phyloP scores from a whole-genome alignment of 2,888 invertebrate genomes.

The Fragum fragum region DNA sequence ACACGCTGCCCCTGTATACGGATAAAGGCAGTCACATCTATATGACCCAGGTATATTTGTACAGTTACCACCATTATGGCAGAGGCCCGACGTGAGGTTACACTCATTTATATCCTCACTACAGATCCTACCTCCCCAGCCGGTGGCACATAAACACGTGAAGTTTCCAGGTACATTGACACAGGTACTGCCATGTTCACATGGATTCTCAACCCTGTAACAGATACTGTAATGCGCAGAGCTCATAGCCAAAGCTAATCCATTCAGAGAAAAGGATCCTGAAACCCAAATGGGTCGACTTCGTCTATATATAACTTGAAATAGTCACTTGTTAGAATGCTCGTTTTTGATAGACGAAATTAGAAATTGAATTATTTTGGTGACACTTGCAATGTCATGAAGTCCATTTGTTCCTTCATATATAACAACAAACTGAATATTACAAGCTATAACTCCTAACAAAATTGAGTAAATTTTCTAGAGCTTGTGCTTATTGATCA shows the following conservation, averaged over 20 bases:
- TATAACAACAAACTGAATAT: not conserved
- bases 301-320: too few species aligned
- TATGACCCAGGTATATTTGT: not conserved
- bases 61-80: not conserved
- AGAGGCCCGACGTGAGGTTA: not conserved
- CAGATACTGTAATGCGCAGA: not conserved
- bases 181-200: not conserved
- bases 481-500: too few species aligned
- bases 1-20: not conserved
- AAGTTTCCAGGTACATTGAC: not conserved
- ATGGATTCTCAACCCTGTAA: not conserved
- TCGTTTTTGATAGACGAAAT: too few species aligned
- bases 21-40: not conserved
- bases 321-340: too few species aligned
- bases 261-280: too few species aligned
- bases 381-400: not conserved
- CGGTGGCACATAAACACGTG: not conserved
- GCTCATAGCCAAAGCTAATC: too few species aligned
- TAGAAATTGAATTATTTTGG: not conserved
- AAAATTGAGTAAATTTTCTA: too few species aligned
- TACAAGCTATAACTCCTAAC: not conserved
- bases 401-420: not conserved
- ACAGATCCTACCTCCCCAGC: not conserved
- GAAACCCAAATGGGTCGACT: too few species aligned
- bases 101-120: not conserved